Base-by-base conservation (phyloP, 2,113 vertebrate species). In the Microcebus griseorufus region DNA sequence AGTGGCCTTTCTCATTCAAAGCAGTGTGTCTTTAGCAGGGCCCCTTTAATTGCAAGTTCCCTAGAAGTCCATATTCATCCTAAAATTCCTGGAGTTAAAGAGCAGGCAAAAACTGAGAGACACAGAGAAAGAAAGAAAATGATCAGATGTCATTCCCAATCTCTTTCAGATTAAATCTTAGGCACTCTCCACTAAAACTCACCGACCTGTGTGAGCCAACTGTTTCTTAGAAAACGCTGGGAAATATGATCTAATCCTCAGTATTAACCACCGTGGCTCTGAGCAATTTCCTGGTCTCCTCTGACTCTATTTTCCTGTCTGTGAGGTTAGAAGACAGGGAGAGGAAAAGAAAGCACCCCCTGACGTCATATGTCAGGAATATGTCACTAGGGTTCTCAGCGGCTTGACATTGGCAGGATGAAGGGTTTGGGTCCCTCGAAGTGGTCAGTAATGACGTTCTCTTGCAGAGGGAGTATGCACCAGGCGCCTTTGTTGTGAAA, bases 291-390 rank as follows among this genome's bases (percentile, higher is more conserved):
- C 95, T 75, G 45, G 32, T 51, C 79, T 85, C 32, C 69, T 89
- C 93, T 84, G 88, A 93, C n/a, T 93, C 76, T 17, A 5, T 80
- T 93, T 95, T 97, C 97, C 94, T 93, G 64, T 92, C 92, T 93
- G 45, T 16, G 37, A 78, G 93, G 73, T 89, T 67, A 65, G 80
- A 84, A 51, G 32, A 72, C 20, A 48, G 22, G 8, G n/a, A 67
- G 64, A 87, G 25, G 75, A 62, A 69, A 93, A 51, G 34, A 45
- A 81, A 95, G 76, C 9, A 7, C 39, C 13, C 17, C 13, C 25
- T 84, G 96, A 97, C 69, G 1, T 96, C 85, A 95, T 12, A 18
- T 78, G 62, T 42, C 34, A 20, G 37, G 81, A 98, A 95, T 75
- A 81, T 32, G 62, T 65, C 29, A 0, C 17, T 0, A 1, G 64